Base-by-base conservation (phyloP, 2,888 invertebrate genomes). In the Hypomecis atomaria region DNA sequence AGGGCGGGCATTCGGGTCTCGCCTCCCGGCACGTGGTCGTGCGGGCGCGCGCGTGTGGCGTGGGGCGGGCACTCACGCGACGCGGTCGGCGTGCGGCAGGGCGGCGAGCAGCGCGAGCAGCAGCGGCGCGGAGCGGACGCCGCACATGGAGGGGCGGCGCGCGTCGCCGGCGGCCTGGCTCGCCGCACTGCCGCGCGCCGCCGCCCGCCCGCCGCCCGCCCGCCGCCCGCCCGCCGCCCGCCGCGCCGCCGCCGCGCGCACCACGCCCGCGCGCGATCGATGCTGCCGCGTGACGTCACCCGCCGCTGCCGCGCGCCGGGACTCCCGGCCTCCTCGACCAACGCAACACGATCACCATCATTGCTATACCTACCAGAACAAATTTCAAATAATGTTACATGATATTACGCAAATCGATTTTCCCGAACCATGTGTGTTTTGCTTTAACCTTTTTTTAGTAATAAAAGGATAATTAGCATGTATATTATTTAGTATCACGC, bases 71-170 rank as follows among this genome's bases (percentile, higher is more conserved):
- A 82, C 82, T 82, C 78, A 82, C 82, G 78, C 80, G 78, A 82
- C 82, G 72, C 78, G 82, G 77, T 76, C 74, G 75, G 81, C 82
- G 76, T 75, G 81, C 75, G 82, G 82, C 78, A 80, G 71, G 70
- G 78, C 76, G 66, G 82, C 79, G 70, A 72, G 79, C 81, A 82
- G 78, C 73, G 82, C 82, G 64, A 81, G 69, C 74, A 82, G 78
- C 76, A 71, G 79, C 75, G 75, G 78, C 68, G 76, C 76, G 78
- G 77, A 62, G 67, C 79, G 76, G 71, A 74, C 71, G 74, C 77
- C 81, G 80, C 76, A 72, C 80, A 78, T 81, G 70, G 47, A 44
- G 74, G 78, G 74, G 67, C 49, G 59, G 71, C 73, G 71, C 64
- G 65, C 67, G 69, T 66, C 62, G 67, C 71, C 71, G 65, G 71